Evolutionary conservation across 2,888 invertebrate genomes (phyloP).

Genomic region (Pterobdella sp.): DNA sequence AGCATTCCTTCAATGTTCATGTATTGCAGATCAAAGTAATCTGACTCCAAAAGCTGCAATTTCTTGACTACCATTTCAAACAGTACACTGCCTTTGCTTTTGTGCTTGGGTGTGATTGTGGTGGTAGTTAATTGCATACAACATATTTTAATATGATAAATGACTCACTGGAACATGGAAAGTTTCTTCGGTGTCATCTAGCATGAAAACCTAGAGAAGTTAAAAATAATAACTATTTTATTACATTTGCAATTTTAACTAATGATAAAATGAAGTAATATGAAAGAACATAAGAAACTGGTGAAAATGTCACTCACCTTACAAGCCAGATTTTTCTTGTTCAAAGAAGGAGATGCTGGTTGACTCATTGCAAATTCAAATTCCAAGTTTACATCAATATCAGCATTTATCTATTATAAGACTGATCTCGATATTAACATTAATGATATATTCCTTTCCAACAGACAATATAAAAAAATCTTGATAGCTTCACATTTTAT

Average conservation of each 20-base stretch:
- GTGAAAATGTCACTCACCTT: background rate
- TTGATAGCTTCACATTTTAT: too few species aligned
- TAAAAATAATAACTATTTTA: background rate
- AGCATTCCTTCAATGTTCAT: constrained; percentile 75
- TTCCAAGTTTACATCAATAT: too few species aligned
- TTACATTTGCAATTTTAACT: background rate
- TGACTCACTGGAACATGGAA: constrained; percentile 26
- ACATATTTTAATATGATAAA: background rate
- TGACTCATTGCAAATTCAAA: constrained; percentile 25
- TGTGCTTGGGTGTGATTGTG: constrained; percentile 61
- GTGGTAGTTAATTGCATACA: background rate
- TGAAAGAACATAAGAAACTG: background rate
- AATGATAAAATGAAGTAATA: background rate
- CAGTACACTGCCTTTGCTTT: constrained; percentile 81
- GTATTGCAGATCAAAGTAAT: constrained; percentile 97
- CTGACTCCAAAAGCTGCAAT: constrained; percentile 87
- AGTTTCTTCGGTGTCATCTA: constrained; percentile 25
- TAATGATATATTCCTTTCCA: too few species aligned
- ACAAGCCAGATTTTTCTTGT: constrained; percentile 23
- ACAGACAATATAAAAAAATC: too few species aligned
- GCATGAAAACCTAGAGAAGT: constrained; percentile 7
- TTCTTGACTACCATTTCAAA: constrained; percentile 95
- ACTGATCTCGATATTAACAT: too few species aligned
- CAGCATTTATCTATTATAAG: too few species aligned
- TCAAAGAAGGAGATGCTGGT: constrained; percentile 22